Conservation (phyloP, 2,888 invertebrate species). For the Watsonalla binaria region DNA sequence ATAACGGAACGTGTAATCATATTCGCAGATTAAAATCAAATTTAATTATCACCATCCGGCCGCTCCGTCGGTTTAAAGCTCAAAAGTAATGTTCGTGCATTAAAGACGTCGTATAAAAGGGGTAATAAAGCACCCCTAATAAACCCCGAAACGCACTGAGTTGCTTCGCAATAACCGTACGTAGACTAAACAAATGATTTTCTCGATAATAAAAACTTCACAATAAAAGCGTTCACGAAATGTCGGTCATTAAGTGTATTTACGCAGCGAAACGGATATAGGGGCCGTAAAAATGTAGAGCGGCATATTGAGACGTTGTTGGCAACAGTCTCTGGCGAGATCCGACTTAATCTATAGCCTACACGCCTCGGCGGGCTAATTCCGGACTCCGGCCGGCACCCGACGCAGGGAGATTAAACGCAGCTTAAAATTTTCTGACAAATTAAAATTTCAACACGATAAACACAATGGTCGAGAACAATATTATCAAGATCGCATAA, state of each 20-base stretch:
- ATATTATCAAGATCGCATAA: conserved; percentile 60
- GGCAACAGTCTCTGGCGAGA: conserved; percentile 55
- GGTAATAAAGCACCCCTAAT: conserved; percentile 72
- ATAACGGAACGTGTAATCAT: conserved; percentile 56
- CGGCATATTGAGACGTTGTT: conserved; percentile 75
- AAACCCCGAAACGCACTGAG: conserved; percentile 69
- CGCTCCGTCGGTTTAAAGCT: conserved; percentile 41
- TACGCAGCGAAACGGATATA: conserved; percentile 76
- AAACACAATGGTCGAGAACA: conserved; percentile 43
- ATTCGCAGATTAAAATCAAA: conserved; percentile 64
- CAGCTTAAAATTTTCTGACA: conserved; percentile 47
- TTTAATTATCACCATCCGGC: conserved; percentile 65
- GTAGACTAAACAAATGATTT: conserved; percentile 77
- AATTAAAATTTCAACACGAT: conserved; percentile 55
- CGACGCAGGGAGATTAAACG: conserved; percentile 43
- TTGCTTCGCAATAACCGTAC: conserved; percentile 68
- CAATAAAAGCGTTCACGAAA: conserved; percentile 76
- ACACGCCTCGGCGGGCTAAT: conserved; percentile 50
- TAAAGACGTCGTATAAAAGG: conserved; percentile 56
- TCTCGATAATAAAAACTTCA: conserved; percentile 76
- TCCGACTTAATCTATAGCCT: conserved; percentile 59
- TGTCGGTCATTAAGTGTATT: conserved; percentile 77
- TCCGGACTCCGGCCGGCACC: conserved; percentile 32
- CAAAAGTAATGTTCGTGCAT: conserved; percentile 48
- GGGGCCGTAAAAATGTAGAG: conserved; percentile 70